Conservation (phyloP, 2,888 invertebrate species). For the Ethmia dodecea region DNA sequence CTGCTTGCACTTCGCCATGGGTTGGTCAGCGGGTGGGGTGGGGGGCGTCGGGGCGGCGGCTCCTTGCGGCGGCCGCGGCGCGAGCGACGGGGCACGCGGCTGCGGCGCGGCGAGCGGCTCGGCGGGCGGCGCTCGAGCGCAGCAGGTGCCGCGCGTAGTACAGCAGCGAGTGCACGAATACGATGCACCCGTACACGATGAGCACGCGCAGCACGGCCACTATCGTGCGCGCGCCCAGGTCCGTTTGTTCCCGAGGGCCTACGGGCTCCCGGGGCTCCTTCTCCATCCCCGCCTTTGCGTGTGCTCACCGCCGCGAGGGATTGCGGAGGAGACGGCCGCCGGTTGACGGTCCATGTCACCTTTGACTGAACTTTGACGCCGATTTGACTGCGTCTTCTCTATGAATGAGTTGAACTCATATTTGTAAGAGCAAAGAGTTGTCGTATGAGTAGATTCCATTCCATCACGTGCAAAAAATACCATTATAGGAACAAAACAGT, state of each 20-base stretch:
- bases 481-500: too few species aligned
- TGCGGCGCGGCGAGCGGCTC: not conserved
- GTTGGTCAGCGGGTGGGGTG: slow-evolving; percentile 18
- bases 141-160: slow-evolving; percentile 42
- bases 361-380: too few species aligned
- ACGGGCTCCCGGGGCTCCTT: not conserved
- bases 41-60: not conserved
- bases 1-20: too few species aligned
- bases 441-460: too few species aligned
- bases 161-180: slow-evolving; percentile 43
- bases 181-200: slow-evolving; percentile 39
- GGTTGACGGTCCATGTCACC: not conserved
- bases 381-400: too few species aligned
- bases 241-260: slow-evolving; percentile 5
- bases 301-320: too few species aligned
- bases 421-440: too few species aligned
- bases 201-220: slow-evolving; percentile 37
- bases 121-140: slow-evolving; percentile 20
- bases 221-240: slow-evolving; percentile 13
- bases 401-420: too few species aligned
- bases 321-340: not conserved
- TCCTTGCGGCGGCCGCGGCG: slow-evolving; percentile 25
- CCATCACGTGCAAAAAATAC: too few species aligned
- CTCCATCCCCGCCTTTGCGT: too few species aligned
- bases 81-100: slow-evolving; percentile 6